phyloP scores from a whole-genome alignment of 1,140 invertebrate species.

The Lucilia sericata region DNA sequence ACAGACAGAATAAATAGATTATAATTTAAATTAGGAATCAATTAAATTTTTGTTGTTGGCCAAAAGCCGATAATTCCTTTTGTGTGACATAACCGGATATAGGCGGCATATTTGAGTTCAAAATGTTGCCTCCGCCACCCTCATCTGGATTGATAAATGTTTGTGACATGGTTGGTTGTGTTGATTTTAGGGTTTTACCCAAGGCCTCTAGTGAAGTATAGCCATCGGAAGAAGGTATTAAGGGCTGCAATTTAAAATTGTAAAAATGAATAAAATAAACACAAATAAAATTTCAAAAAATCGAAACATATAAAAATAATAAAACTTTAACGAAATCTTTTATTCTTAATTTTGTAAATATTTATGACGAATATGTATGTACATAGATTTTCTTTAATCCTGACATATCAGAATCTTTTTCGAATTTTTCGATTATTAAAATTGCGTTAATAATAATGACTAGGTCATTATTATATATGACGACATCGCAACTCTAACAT shows the following conservation, averaged over 20 bases:
- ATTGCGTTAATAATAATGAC: no score
- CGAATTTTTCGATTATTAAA: no score
- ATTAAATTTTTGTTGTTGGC: conserved; percentile 30
- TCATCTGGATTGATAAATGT: not conserved
- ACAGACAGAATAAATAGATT: conserved; percentile 9
- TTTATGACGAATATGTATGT: no score
- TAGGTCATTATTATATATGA: no score
- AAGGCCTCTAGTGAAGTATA: conserved; percentile 18
- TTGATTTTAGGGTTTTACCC: not conserved
- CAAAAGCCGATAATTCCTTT: conserved; percentile 28
- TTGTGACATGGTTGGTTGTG: not conserved
- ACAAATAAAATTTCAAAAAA: no score
- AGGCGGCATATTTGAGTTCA: conserved; percentile 6
- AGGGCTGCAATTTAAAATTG: not conserved
- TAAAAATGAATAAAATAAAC: not conserved
- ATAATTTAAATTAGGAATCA: not conserved
- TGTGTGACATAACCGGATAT: conserved; percentile 40
- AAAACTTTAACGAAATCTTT: no score
- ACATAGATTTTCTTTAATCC: no score
- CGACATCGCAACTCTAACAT: no score
- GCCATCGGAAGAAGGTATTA: not conserved
- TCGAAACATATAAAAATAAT: no score
- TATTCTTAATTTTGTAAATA: no score
- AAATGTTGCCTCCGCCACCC: not conserved
- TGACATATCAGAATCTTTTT: no score